Evolutionary conservation across 2,888 invertebrate genomes (phyloP), one percentile per base, ranked within the genome.

Genomic region (Stegophylla sp.): DNA sequence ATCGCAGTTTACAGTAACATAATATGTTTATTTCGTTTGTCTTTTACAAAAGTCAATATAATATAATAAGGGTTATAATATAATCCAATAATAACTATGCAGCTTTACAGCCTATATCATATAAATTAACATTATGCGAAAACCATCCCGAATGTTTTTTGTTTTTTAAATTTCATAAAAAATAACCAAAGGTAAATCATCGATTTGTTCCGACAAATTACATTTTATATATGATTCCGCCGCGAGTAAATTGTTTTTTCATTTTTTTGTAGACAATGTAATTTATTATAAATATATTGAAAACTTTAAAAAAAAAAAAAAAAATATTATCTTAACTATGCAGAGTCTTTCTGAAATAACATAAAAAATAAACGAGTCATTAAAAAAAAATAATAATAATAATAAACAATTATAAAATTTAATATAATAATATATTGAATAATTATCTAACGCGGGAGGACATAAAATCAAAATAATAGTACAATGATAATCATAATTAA

Each of bases 1-100:
- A 64, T 12, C n/a, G 34, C 20, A 28, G 15, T 66, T n/a, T 76
- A 67, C 76, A 76, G 66, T 66, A 76, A 76, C 76, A 76, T 76
- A 53, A 66, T 73, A 73, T 53, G 66, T 76, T 76, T 76, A 76
- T 76, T 76, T 66, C 51, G 17, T 66, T 76, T 75, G 75, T 76
- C 43, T 76, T 76, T 76, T 76, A 76, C 66, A 76, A 76, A 76
- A 76, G 26, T 76, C 66, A 76, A 53, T 76, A 53, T 76, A 48
- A 51, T 75, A 73, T 64, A 76, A 66, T 76, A 66, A 66, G 53
- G 66, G 56, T 76, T 76, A 76, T 76, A 51, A 76, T 76, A 66
- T 75, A 41, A 75, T 75, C 51, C 64, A 66, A 63, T 76, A 66
- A 63, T 76, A 76, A 64, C 53, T 64, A 66, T 72, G 34, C 26